phyloP scores from a whole-genome alignment of 2,113 vertebrate species.

The Polypterus senegalus region DNA sequence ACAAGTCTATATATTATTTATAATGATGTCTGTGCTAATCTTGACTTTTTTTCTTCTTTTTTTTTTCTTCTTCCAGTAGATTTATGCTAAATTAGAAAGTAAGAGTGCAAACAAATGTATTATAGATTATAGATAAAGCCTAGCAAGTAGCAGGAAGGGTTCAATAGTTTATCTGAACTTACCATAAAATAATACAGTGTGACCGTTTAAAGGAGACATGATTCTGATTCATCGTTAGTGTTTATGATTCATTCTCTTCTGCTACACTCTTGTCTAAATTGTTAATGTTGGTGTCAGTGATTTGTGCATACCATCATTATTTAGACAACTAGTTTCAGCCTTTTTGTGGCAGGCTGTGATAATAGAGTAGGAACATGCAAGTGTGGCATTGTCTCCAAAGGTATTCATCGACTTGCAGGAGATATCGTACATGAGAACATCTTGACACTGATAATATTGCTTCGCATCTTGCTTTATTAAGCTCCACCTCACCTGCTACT shows the following conservation, averaged over 20 bases:
- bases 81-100: not conserved
- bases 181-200: constrained; percentile 4
- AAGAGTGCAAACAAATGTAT: not conserved
- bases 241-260: constrained; percentile 2
- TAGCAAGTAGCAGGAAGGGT: not conserved
- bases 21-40: not conserved
- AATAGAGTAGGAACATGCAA: no score
- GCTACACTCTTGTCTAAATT: not conserved
- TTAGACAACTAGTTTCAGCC: not conserved
- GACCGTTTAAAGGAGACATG: not conserved
- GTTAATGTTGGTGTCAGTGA: not conserved
- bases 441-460: no score
- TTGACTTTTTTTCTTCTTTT: not conserved
- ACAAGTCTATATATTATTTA: not conserved
- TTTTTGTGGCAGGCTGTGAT: no score
- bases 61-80: not conserved
- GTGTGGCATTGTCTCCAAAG: no score
- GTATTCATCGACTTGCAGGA: no score
- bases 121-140: not conserved
- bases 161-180: constrained; percentile 5
- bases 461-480: no score
- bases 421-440: no score
- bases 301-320: constrained; percentile 4
- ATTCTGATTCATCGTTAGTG: not conserved
- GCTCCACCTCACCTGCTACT: no score